These are phyloP conservation scores for Gibbula magus DNA, from an alignment of 2,888 invertebrate species.

Conservation along the genomic window DNA sequence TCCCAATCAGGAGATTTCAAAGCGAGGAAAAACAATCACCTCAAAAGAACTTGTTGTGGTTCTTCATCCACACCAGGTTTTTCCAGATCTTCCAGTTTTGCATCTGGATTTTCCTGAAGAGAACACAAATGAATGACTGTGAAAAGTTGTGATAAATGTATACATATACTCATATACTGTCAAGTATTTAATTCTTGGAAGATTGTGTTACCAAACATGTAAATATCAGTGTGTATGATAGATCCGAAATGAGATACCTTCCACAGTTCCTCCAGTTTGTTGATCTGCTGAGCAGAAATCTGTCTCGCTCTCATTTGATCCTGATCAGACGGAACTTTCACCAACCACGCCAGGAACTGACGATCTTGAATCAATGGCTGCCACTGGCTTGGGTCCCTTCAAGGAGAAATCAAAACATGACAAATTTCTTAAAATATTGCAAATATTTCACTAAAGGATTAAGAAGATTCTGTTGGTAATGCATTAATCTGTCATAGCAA, in stretches of 20 bases:
- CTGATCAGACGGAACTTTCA: slow-evolving; percentile 91
- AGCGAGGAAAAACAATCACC: slow-evolving; percentile 59
- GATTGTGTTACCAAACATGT: no score
- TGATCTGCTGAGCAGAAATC: slow-evolving; percentile 97
- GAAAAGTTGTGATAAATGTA: background rate
- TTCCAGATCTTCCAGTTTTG: slow-evolving; percentile 97
- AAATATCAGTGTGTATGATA: no score
- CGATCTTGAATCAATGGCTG: slow-evolving; percentile 97
- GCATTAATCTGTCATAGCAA: background rate
- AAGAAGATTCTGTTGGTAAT: background rate
- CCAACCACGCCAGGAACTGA: slow-evolving; percentile 96
- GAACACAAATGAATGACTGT: background rate
- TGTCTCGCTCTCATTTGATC: slow-evolving; percentile 96
- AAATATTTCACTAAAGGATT: background rate
- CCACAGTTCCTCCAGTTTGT: slow-evolving; percentile 98
- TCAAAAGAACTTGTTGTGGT: slow-evolving; percentile 88
- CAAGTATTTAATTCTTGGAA: no score
- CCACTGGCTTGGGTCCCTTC: slow-evolving; percentile 95
- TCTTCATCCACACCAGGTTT: slow-evolving; percentile 99
- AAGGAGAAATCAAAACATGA: background rate
- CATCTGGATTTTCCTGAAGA: slow-evolving; percentile 90
- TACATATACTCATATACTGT: no score
- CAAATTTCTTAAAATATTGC: background rate
- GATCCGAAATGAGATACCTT: slow-evolving; percentile 77
- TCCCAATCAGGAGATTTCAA: no score